These are phyloP conservation scores for Leptinotarsa rubiginosa DNA, from an alignment of 2,888 invertebrate genomes.

Conservation along the genomic window DNA sequence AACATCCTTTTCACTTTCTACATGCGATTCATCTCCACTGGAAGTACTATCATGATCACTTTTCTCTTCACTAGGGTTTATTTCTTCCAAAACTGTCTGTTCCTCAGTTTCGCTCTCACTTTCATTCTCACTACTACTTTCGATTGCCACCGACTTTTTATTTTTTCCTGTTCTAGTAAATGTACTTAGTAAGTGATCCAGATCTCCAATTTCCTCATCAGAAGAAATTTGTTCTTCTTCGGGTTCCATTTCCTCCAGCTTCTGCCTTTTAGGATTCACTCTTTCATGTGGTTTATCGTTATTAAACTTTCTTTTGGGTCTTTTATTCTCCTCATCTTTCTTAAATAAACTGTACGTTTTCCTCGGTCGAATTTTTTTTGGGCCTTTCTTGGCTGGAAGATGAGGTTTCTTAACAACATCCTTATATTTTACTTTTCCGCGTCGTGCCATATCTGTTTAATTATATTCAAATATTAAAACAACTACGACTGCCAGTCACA, in stretches of 20 bases:
- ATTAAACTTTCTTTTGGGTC: conserved; percentile 46
- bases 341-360: conserved; percentile 53
- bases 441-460: conserved; percentile 38
- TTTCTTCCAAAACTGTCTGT: conserved; percentile 37
- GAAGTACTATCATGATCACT: conserved; percentile 34
- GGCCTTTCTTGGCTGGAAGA: conserved; percentile 41
- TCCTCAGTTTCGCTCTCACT: conserved; percentile 50
- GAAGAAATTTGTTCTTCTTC: conserved; percentile 39
- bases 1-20: conserved; percentile 45
- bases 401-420: conserved; percentile 52
- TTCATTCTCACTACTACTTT: conserved; percentile 61
- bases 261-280: conserved; percentile 60
- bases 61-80: conserved; percentile 44
- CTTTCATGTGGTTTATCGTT: conserved; percentile 68
- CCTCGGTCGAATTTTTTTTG: conserved; percentile 43
- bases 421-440: conserved; percentile 52
- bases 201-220: conserved; percentile 50
- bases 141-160: conserved; percentile 58
- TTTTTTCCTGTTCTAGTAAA: conserved; percentile 48
- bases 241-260: conserved; percentile 35
- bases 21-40: conserved; percentile 37
- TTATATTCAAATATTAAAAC: neutral
- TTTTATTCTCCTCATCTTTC: conserved; percentile 43
- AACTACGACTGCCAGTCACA: neutral
- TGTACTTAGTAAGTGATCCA: conserved; percentile 54